Evolutionary conservation across 1,140 invertebrate genomes (phyloP), one percentile per base, ranked within the genome.

Genomic region (Tetramorium alpestre): DNA sequence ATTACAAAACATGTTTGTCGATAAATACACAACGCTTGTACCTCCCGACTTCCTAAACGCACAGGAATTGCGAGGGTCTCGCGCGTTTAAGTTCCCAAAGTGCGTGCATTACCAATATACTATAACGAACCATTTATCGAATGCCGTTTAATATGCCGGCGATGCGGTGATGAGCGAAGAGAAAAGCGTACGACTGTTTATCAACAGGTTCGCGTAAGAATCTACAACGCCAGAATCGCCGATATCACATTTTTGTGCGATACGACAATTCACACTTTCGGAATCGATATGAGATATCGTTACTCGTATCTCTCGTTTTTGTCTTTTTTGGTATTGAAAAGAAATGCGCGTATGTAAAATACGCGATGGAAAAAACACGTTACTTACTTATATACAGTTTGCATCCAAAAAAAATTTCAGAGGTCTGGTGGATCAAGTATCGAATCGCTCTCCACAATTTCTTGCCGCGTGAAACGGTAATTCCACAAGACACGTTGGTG

Each of bases 281-380:
- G 18, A 41, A 41, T 41, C 33, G 38, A 65, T 38, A 65, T 2
- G 8, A 65, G 8, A 33, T 38, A 67, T 67, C 11, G 18, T 10
- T 13, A 22, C 18, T 51, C 10, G 3, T 16, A 54, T 56, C 8
- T 25, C 25, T 70, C 4, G 11, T 13, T 58, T 16, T 10, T 69
- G n/a, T 58, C 7, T 5, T 60, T 72, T 56, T 58, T 16, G 2
- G 0, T 47, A 25, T 49, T 5, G 1, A 44, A 56, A 73, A 38
- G 51, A 25, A 75, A 75, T 3, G 18, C 72, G 33, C n/a, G 72
- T 58, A 75, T 75, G 44, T 7, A 33, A 75, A 75, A 58, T 2
- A 41, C 54, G 13, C 11, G 11, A 7, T 25, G n/a, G 7, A 58
- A 75, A 73, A 33, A 41, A 58, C 3, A 41, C n/a, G 8, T 41